phyloP scores from a whole-genome alignment of 2,113 vertebrate genomes.

The Lamprotornis superbus region DNA sequence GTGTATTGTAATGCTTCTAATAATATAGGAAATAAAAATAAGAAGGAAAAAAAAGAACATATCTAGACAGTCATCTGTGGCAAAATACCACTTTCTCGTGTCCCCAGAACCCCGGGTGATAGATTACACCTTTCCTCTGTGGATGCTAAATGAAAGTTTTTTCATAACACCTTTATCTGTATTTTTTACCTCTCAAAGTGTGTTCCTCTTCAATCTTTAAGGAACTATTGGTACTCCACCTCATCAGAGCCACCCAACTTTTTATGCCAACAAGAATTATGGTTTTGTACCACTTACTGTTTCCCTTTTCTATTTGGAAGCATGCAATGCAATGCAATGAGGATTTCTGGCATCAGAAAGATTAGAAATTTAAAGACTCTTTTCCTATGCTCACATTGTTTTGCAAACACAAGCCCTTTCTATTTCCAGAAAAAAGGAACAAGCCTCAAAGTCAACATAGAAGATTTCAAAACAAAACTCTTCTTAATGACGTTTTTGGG shows the following conservation, averaged over 20 bases:
- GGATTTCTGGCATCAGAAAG: neutral
- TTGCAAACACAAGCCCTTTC: neutral
- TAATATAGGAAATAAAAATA: neutral
- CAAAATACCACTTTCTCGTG: neutral
- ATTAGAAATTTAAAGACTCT: neutral
- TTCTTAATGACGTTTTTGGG: neutral
- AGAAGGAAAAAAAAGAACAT: neutral
- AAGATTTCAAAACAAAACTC: neutral
- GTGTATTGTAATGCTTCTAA: neutral
- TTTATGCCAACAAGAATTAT: neutral
- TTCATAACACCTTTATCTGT: neutral
- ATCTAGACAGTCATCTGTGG: neutral
- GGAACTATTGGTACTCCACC: neutral
- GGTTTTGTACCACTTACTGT: neutral
- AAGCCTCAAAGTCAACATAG: neutral
- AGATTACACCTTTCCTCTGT: neutral
- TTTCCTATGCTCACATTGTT: neutral
- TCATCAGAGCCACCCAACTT: neutral
- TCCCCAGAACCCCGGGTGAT: neutral
- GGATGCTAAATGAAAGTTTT: neutral
- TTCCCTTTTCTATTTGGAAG: neutral
- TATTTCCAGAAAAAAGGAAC: neutral
- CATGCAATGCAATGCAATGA: neutral
- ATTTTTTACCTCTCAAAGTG: neutral
- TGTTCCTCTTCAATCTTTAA: neutral